These are phyloP conservation scores for Merluccius polli DNA, from an alignment of 2,797 vertebrate genomes.

Conservation along the genomic window DNA sequence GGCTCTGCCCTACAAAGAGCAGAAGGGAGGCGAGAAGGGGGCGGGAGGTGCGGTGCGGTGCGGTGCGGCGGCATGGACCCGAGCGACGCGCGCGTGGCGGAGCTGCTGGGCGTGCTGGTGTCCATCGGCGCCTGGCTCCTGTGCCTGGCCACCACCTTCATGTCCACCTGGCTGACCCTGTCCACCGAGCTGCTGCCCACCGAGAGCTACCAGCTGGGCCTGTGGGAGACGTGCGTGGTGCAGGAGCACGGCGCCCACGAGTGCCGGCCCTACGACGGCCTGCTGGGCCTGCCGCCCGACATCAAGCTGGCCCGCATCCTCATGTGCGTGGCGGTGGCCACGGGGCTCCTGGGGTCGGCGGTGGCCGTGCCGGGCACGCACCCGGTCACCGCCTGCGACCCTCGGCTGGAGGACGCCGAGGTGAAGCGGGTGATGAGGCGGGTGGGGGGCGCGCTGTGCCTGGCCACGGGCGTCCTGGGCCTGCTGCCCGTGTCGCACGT, in stretches of 20 bases:
- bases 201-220: constrained; percentile 64
- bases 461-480: constrained; percentile 47
- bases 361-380: constrained; percentile 55
- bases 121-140: constrained; percentile 57
- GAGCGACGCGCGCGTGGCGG: constrained; percentile 35
- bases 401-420: constrained; percentile 26
- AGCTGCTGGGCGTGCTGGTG: constrained; percentile 59
- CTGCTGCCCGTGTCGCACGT: constrained; percentile 63
- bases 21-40: neutral
- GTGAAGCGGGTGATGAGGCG: constrained; percentile 52
- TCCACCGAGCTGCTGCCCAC: constrained; percentile 65
- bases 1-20: neutral
- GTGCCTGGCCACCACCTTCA: constrained; percentile 61
- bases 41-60: neutral
- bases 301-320: constrained; percentile 59
- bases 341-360: constrained; percentile 48
- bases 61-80: constrained; percentile 42
- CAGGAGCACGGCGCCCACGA: constrained; percentile 54
- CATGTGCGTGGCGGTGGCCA: constrained; percentile 43
- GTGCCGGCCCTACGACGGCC: constrained; percentile 52
- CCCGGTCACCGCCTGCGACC: constrained; percentile 53
- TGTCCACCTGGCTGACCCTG: constrained; percentile 65
- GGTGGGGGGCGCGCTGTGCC: constrained; percentile 44
- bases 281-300: constrained; percentile 57
- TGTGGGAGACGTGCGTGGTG: constrained; percentile 67